Evolutionary conservation across 1,140 invertebrate species (phyloP).

Genomic region (Littorina saxatilis): DNA sequence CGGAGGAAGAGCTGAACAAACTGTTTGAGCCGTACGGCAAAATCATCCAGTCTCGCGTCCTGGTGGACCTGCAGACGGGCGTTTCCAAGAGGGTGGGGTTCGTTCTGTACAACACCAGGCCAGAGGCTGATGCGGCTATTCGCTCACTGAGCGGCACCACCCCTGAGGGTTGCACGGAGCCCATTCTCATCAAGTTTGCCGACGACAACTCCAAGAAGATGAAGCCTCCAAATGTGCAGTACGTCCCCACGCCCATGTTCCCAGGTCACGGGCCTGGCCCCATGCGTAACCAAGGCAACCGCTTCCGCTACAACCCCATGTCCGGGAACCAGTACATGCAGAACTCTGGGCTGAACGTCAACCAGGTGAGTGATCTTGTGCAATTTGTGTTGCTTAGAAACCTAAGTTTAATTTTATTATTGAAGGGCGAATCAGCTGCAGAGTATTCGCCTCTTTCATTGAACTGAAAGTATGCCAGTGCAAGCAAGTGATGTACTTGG

Average conservation of each 20-base stretch:
- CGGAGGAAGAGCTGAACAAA: slow-evolving; percentile 85
- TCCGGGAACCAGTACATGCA: slow-evolving; percentile 41
- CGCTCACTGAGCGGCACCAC: slow-evolving; percentile 88
- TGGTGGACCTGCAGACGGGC: slow-evolving; percentile 91
- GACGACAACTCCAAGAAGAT: slow-evolving; percentile 91
- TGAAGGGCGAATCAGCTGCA: too few species aligned
- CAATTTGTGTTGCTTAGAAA: too few species aligned
- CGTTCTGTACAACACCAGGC: slow-evolving; percentile 80
- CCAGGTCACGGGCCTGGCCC: slow-evolving; percentile 55
- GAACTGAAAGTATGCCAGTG: too few species aligned
- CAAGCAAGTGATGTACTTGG: too few species aligned
- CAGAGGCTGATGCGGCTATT: slow-evolving; percentile 92
- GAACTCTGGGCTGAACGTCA: slow-evolving; percentile 38
- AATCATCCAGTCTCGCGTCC: slow-evolving; percentile 92
- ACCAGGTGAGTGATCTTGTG: slow-evolving; percentile 39
- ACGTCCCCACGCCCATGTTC: slow-evolving; percentile 48
- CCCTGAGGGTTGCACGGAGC: slow-evolving; percentile 88
- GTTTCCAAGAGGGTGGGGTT: slow-evolving; percentile 92
- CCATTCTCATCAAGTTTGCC: slow-evolving; percentile 90
- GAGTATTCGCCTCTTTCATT: too few species aligned
- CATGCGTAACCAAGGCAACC: slow-evolving; percentile 59
- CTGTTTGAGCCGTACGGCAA: slow-evolving; percentile 91
- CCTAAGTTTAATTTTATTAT: too few species aligned
- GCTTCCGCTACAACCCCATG: slow-evolving; percentile 68
- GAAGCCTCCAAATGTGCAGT: slow-evolving; percentile 53